Conservation (phyloP, 1,140 invertebrate genomes). For the Penaeus indicus region DNA sequence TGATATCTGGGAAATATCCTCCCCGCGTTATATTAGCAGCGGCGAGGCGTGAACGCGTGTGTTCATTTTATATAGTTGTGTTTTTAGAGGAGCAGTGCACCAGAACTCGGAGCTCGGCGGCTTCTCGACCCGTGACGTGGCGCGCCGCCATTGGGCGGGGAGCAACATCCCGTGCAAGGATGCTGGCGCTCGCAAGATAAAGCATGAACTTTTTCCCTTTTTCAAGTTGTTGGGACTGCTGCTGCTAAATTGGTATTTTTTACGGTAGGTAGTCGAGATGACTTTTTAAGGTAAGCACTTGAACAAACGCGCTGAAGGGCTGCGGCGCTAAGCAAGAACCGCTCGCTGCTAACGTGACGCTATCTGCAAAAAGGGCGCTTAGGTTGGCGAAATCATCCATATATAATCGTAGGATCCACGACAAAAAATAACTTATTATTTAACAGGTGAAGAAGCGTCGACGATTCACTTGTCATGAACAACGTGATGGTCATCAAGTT, state of each 20-base stretch:
- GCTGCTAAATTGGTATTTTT: constrained; percentile 13
- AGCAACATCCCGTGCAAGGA: neutral
- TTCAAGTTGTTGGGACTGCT: neutral
- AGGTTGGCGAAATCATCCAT: no score
- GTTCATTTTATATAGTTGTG: constrained; percentile 22
- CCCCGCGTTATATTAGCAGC: neutral
- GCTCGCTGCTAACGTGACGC: no score
- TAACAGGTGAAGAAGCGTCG: no score
- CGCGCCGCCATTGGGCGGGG: neutral
- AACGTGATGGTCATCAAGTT: no score
- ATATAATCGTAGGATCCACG: no score
- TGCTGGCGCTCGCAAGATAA: neutral
- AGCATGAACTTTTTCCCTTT: neutral
- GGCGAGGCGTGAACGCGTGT: constrained; percentile 22
- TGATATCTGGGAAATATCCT: neutral
- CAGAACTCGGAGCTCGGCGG: neutral
- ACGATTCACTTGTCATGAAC: no score
- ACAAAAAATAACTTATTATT: no score
- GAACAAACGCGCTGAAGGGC: neutral
- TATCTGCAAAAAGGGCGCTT: no score
- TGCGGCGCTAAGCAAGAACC: neutral
- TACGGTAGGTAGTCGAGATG: constrained; percentile 1
- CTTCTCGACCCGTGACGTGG: constrained; percentile 13
- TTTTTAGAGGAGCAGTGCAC: constrained; percentile 12
- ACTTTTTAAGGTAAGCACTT: constrained; percentile 13